These are phyloP conservation scores for Dorcus hopei DNA, from an alignment of 2,888 invertebrate species.

Conservation along the genomic window DNA sequence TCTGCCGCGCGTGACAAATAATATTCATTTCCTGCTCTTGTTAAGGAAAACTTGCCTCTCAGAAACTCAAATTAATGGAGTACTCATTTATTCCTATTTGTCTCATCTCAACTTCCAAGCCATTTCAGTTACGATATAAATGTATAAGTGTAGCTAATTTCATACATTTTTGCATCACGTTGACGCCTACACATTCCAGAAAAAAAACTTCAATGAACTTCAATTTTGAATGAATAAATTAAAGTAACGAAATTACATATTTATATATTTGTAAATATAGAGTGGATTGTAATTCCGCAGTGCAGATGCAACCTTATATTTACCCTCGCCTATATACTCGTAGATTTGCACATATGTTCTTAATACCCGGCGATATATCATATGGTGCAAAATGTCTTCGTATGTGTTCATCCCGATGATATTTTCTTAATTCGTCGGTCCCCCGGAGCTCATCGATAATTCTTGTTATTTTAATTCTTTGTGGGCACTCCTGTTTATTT, in stretches of 20 bases:
- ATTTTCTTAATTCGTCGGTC: neutral
- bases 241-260: no score
- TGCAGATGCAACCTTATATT: conserved; percentile 9
- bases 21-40: conserved; percentile 29
- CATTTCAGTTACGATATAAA: conserved; percentile 24
- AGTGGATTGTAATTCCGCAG: neutral
- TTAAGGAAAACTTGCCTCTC: conserved; percentile 24
- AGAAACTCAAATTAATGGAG: conserved; percentile 30
- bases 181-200: no score
- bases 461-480: neutral
- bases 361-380: conserved; percentile 9
- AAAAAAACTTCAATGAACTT: no score
- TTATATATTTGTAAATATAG: no score
- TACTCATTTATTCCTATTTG: conserved; percentile 30
- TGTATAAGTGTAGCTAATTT: conserved; percentile 1
- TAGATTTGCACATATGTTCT: conserved; percentile 12
- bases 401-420: conserved; percentile 4
- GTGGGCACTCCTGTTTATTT: neutral
- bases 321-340: conserved; percentile 3
- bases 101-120: conserved; percentile 25
- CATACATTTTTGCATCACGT: neutral
- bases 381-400: neutral
- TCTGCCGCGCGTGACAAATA: conserved; percentile 27
- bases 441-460: neutral
- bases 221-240: no score